phyloP scores from a whole-genome alignment of 2,888 invertebrate genomes.

The Pomacea canaliculata region DNA sequence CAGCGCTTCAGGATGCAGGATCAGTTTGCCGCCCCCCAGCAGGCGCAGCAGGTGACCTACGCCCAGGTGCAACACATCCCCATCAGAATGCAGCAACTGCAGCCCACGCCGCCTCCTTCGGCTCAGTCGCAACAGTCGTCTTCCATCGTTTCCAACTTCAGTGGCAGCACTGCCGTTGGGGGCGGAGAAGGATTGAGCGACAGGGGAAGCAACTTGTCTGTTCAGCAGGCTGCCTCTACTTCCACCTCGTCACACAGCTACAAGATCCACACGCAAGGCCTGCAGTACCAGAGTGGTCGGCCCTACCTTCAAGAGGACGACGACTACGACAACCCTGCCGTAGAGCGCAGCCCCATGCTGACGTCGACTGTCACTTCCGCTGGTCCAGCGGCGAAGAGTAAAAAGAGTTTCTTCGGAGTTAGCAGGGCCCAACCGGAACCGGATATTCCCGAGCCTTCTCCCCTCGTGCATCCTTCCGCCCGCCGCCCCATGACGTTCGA shows the following conservation, averaged over 20 bases:
- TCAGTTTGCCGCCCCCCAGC: slow-evolving; percentile 4
- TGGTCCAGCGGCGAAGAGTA: not conserved
- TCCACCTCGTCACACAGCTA: slow-evolving; percentile 4
- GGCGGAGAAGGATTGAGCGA: not conserved
- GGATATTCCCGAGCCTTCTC: slow-evolving; percentile 43
- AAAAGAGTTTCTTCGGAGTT: not conserved
- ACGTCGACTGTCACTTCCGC: slow-evolving; percentile 2
- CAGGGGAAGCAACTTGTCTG: not conserved
- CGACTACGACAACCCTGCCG: slow-evolving; percentile 55
- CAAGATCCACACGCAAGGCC: slow-evolving; percentile 15
- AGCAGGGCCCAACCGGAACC: not conserved
- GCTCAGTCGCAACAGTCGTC: slow-evolving; percentile 10
- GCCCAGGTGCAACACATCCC: slow-evolving; percentile 12
- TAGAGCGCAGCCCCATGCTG: slow-evolving; percentile 48
- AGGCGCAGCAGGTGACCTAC: slow-evolving; percentile 15
- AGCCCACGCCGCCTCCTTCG: slow-evolving; percentile 4
- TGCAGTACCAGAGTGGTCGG: slow-evolving; percentile 24
- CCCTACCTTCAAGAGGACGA: slow-evolving; percentile 36
- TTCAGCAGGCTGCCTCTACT: not conserved
- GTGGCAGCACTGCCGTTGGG: not conserved
- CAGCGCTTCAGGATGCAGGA: slow-evolving; percentile 19
- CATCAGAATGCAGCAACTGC: not conserved
- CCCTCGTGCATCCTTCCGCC: slow-evolving; percentile 56
- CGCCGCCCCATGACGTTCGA: slow-evolving; percentile 62
- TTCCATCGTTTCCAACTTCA: slow-evolving; percentile 9